phyloP scores from a whole-genome alignment of 1,140 invertebrate species.

The Anastatus disparis region DNA sequence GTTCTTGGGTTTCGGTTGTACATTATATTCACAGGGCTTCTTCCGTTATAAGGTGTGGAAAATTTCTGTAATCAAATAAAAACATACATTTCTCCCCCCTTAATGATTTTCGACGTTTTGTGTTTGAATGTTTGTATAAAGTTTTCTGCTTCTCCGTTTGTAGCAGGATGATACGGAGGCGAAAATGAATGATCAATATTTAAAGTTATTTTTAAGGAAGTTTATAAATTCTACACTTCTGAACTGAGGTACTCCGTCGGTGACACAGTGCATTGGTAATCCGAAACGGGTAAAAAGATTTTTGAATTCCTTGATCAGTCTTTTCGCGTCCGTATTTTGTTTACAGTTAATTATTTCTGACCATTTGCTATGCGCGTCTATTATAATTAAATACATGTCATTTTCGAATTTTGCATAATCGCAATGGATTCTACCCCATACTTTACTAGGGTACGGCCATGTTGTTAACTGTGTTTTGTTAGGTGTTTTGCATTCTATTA shows the following conservation, averaged over 20 bases:
- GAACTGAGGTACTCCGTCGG: constrained; percentile 48
- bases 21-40: constrained; percentile 17
- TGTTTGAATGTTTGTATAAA: constrained; percentile 53
- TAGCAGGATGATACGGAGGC: too few relatives aligned
- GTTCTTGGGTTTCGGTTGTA: constrained; percentile 24
- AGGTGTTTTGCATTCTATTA: constrained; percentile 41
- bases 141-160: too few relatives aligned
- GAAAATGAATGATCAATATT: constrained; percentile 50
- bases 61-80: constrained; percentile 21
- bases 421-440: constrained; percentile 27
- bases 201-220: constrained; percentile 46
- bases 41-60: constrained; percentile 20
- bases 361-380: constrained; percentile 37
- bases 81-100: constrained; percentile 15
- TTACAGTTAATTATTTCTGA: constrained; percentile 9
- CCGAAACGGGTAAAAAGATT: constrained; percentile 38
- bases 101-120: constrained; percentile 41
- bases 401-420: constrained; percentile 32
- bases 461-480: constrained; percentile 42
- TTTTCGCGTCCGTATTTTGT: constrained; percentile 12
- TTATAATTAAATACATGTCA: constrained; percentile 28
- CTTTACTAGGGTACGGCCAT: constrained; percentile 59
- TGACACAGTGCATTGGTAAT: constrained; percentile 41
- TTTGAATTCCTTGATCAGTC: constrained; percentile 40
- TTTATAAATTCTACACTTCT: constrained; percentile 44